phyloP scores from a whole-genome alignment of 2,113 vertebrate genomes.

The Ammodytes marinus region DNA sequence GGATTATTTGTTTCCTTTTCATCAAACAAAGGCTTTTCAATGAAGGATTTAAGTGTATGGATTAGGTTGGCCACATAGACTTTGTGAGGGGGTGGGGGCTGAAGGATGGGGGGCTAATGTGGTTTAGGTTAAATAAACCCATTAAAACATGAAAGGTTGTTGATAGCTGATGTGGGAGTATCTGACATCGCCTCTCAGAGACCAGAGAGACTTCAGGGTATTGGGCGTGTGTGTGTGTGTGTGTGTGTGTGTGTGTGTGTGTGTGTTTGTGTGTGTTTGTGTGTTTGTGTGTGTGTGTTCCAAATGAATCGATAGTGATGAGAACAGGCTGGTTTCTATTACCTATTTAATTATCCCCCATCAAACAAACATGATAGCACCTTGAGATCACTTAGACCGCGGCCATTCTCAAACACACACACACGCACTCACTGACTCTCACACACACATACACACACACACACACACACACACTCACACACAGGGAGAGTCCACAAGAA shows the following conservation, averaged over 20 bases:
- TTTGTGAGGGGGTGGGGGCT: slow-evolving; percentile 1
- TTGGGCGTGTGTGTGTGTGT: background rate
- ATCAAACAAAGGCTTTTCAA: slow-evolving; percentile 51
- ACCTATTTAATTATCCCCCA: slow-evolving; percentile 83
- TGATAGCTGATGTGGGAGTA: slow-evolving; percentile 72
- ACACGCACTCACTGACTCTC: background rate
- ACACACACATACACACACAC: slow-evolving; percentile 3
- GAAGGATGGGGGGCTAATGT: slow-evolving; percentile 29
- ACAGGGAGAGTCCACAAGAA: background rate
- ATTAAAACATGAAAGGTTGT: slow-evolving; percentile 74
- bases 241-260: slow-evolving; percentile 17
- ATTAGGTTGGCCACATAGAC: slow-evolving; percentile 18
- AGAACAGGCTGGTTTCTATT: slow-evolving; percentile 75
- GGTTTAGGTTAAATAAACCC: slow-evolving; percentile 70
- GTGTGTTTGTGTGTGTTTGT: background rate
- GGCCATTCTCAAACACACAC: slow-evolving; percentile 15
- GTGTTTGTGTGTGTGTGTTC: background rate
- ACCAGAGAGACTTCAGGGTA: slow-evolving; percentile 42
- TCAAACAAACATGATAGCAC: slow-evolving; percentile 83
- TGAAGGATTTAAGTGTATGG: slow-evolving; percentile 35
- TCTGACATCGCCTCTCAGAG: slow-evolving; percentile 62
- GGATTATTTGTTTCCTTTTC: slow-evolving; percentile 45
- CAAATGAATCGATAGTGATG: slow-evolving; percentile 76
- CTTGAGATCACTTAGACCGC: slow-evolving; percentile 71
- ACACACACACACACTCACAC: background rate